phyloP scores from a whole-genome alignment of 2,113 vertebrate genomes.

The Pleuronectes platessa region DNA sequence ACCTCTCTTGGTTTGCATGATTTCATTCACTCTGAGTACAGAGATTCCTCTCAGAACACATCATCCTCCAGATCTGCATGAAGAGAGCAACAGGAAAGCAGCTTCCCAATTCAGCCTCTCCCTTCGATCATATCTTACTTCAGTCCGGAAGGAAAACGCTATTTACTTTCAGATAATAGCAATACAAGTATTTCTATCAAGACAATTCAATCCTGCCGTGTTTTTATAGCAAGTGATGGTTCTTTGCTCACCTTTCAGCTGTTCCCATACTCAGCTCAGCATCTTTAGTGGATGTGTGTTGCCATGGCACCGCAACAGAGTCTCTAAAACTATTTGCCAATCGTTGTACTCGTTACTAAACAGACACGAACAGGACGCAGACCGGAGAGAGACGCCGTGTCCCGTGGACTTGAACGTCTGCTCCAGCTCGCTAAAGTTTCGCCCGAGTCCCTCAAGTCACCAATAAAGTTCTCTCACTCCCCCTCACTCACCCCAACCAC shows the following conservation, averaged over 20 bases:
- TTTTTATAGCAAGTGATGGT: slow-evolving; percentile 4
- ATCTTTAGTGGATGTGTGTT: slow-evolving; percentile 58
- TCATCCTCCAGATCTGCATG: slow-evolving; percentile 37
- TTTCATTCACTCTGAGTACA: slow-evolving; percentile 45
- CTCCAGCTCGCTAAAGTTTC: slow-evolving; percentile 39
- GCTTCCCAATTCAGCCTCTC: slow-evolving; percentile 11
- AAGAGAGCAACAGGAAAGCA: slow-evolving; percentile 26
- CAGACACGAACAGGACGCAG: slow-evolving; percentile 11
- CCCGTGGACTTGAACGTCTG: slow-evolving; percentile 2
- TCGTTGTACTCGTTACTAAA: not conserved
- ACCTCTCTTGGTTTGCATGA: slow-evolving; percentile 25
- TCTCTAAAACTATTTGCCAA: slow-evolving; percentile 25
- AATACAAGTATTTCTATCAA: slow-evolving; percentile 5
- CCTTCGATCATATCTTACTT: slow-evolving; percentile 4
- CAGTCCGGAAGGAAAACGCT: not conserved
- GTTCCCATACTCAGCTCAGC: slow-evolving; percentile 80
- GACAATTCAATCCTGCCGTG: not conserved
- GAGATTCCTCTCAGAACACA: slow-evolving; percentile 56
- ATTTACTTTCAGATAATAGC: slow-evolving; percentile 4
- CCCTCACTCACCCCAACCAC: slow-evolving; percentile 23
- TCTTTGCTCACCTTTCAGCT: slow-evolving; percentile 81
- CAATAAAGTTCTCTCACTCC: slow-evolving; percentile 29
- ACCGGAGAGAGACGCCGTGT: slow-evolving; percentile 26
- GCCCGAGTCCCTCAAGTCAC: slow-evolving; percentile 22
- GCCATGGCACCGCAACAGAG: slow-evolving; percentile 49